Conservation (phyloP, 2,888 invertebrate species). For the Agrilus cyanescens region DNA sequence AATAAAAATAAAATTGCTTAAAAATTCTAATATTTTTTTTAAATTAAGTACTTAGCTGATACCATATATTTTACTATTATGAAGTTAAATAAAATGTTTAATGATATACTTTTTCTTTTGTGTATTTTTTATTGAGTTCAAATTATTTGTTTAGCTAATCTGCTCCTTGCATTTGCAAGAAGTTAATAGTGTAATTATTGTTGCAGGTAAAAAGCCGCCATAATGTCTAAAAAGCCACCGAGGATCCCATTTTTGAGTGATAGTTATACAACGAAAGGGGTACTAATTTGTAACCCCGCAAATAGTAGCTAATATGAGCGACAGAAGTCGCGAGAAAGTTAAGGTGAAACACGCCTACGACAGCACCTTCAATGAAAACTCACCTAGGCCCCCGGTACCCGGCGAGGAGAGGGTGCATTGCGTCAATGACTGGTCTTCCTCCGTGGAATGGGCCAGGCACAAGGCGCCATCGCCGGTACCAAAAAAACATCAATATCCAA, state of each 20-base stretch:
- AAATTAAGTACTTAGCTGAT: too few relatives aligned
- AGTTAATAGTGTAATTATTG: constrained; percentile 6
- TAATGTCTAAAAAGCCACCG: constrained; percentile 22
- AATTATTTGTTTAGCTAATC: background rate
- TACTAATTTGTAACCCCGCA: constrained; percentile 14
- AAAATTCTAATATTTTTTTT: constrained; percentile 2
- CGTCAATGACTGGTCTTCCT: constrained; percentile 25
- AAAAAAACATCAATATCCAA: constrained; percentile 20
- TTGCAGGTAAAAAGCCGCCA: constrained; percentile 26
- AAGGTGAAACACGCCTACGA: constrained; percentile 24
- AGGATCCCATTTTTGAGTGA: constrained; percentile 11
- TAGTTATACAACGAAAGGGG: constrained; percentile 15
- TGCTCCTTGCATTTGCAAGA: background rate
- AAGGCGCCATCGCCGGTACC: constrained; percentile 25
- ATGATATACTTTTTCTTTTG: background rate
- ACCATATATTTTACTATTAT: background rate
- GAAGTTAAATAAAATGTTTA: too few relatives aligned
- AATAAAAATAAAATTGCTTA: background rate
- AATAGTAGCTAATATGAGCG: constrained; percentile 25
- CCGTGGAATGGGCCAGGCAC: constrained; percentile 22
- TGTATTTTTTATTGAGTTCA: background rate
- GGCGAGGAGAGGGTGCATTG: constrained; percentile 51
- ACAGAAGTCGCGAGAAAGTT: constrained; percentile 17
- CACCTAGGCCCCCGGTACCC: constrained; percentile 75
- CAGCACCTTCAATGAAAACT: constrained; percentile 42